Evolutionary conservation across 1,140 invertebrate genomes (phyloP).

Genomic region (Scaptomyza pallida): DNA sequence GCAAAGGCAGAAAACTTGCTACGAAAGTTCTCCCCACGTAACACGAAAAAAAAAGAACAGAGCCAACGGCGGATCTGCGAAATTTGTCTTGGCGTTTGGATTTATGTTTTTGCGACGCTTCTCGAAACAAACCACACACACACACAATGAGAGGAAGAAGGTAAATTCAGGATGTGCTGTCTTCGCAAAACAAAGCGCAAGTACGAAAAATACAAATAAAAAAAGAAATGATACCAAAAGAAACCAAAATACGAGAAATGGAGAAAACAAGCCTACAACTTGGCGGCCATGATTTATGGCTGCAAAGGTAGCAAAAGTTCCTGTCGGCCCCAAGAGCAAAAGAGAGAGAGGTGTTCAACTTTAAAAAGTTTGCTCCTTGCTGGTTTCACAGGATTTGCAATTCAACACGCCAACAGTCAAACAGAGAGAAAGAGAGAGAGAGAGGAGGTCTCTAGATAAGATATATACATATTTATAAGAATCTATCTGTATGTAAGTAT

Average conservation of each 20-base stretch:
- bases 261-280: conserved; percentile 66
- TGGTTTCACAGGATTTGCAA: conserved; percentile 78
- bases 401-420: conserved; percentile 51
- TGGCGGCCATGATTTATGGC: conserved; percentile 75
- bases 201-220: conserved; percentile 30
- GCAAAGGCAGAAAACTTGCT: conserved; percentile 67
- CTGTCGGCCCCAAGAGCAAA: not conserved
- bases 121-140: conserved; percentile 64
- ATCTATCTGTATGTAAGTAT: not conserved
- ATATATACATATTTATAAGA: conserved; percentile 23
- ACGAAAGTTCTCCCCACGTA: conserved; percentile 48
- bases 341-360: conserved; percentile 42
- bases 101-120: conserved; percentile 81
- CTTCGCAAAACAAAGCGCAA: conserved; percentile 74
- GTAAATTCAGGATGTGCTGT: conserved; percentile 80
- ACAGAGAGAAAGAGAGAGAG: conserved; percentile 1
- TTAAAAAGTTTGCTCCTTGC: conserved; percentile 72
- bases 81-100: conserved; percentile 83
- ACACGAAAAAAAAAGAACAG: conserved; percentile 5
- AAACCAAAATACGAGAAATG: conserved; percentile 38
- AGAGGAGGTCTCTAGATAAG: conserved; percentile 27
- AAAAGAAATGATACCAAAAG: conserved; percentile 33
- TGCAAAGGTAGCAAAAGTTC: conserved; percentile 71
- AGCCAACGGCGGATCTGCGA: conserved; percentile 72
- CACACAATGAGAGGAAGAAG: conserved; percentile 52